These are phyloP conservation scores for Andrena trimmerana DNA, from an alignment of 2,888 invertebrate species.

Conservation along the genomic window DNA sequence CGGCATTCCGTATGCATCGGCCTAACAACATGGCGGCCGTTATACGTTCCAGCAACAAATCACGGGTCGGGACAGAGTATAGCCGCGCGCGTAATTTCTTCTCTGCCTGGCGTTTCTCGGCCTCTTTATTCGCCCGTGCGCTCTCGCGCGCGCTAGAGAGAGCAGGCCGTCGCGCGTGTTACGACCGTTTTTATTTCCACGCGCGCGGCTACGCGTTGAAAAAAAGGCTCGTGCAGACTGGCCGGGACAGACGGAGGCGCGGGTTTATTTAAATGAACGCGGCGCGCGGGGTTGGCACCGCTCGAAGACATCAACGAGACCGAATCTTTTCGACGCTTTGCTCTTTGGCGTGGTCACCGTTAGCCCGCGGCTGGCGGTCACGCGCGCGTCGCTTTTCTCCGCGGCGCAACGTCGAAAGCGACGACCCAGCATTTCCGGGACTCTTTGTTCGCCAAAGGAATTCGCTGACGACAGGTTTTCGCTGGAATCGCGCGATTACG, in stretches of 20 bases:
- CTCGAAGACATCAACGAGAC: background rate
- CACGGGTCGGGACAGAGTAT: background rate
- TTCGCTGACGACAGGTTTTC: conserved; percentile 75
- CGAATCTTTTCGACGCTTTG: background rate
- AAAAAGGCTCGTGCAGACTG: background rate
- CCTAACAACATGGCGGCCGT: conserved; percentile 3
- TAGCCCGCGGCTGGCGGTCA: background rate
- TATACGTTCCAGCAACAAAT: conserved; percentile 8
- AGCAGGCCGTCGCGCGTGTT: background rate
- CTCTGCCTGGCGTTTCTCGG: conserved; percentile 15
- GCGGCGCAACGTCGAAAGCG: background rate
- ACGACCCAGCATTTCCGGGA: background rate
- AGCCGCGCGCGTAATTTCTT: conserved; percentile 28
- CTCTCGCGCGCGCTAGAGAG: background rate
- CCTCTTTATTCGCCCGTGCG: conserved; percentile 1
- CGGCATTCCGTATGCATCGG: conserved; percentile 11
- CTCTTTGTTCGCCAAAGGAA: conserved; percentile 71
- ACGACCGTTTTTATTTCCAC: background rate
- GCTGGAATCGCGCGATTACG: conserved; percentile 69
- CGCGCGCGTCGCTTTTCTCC: background rate
- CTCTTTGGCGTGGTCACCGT: background rate
- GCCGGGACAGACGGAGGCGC: background rate
- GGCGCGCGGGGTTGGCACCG: no score
- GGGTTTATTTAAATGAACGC: conserved; percentile 1
- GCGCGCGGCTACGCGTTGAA: background rate